These are phyloP conservation scores for Atta colombica DNA, from an alignment of 1,140 invertebrate genomes.

Conservation along the genomic window DNA sequence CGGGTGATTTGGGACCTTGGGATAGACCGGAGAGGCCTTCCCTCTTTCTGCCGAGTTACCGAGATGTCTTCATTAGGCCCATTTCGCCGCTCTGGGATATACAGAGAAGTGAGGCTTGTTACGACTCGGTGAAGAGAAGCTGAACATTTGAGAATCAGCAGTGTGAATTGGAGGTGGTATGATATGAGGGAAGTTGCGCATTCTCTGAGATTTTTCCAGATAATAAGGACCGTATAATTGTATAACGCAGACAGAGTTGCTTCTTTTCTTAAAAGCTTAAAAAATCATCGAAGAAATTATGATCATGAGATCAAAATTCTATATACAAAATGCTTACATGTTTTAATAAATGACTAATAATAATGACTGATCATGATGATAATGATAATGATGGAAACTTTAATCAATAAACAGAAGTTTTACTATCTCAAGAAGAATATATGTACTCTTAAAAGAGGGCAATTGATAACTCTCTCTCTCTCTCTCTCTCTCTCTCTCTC, in stretches of 20 bases:
- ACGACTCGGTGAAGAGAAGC: constrained; percentile 36
- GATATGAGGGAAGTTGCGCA: not conserved
- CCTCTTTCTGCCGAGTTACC: constrained; percentile 64
- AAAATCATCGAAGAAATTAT: not conserved
- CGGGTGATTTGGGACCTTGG: constrained; percentile 63
- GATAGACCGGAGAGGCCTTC: constrained; percentile 27
- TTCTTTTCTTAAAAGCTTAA: not conserved
- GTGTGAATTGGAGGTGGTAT: not conserved
- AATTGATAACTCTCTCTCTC: too few relatives aligned
- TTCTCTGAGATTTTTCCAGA: constrained; percentile 24
- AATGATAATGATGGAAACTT: not conserved
- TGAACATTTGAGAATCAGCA: not conserved
- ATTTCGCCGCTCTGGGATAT: constrained; percentile 52
- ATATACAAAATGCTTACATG: not conserved
- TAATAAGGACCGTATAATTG: constrained; percentile 12
- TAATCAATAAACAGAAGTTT: too few relatives aligned
- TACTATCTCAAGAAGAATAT: too few relatives aligned
- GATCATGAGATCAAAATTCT: not conserved
- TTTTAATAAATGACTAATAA: not conserved
- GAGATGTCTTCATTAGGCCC: constrained; percentile 75
- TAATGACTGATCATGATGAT: not conserved
- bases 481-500: too few relatives aligned
- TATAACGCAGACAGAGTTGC: not conserved
- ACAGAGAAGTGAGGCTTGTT: constrained; percentile 57
- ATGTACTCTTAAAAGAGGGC: too few relatives aligned